phyloP scores from a whole-genome alignment of 1,140 invertebrate genomes.

The Psilanteris sp. region DNA sequence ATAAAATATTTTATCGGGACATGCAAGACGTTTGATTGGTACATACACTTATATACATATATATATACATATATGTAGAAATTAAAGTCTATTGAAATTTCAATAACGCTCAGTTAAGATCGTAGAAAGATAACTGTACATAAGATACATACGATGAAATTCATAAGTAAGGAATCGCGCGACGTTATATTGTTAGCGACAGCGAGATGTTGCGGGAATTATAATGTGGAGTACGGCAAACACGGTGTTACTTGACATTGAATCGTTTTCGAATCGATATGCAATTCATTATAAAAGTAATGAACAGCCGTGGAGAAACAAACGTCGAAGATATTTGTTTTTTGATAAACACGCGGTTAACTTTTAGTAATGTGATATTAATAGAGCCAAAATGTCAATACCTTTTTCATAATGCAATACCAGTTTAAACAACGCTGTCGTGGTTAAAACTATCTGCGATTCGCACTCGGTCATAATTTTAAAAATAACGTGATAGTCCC shows the following conservation, averaged over 20 bases:
- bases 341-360: slow-evolving; percentile 5
- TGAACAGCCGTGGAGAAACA: slow-evolving; percentile 1
- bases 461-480: neutral
- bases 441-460: slow-evolving; percentile 13
- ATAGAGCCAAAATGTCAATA: slow-evolving; percentile 7
- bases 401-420: slow-evolving; percentile 8
- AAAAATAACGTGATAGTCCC: neutral
- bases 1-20: slow-evolving; percentile 1
- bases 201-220: slow-evolving; percentile 2
- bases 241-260: neutral
- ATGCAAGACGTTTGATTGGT: slow-evolving; percentile 60
- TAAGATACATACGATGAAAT: slow-evolving; percentile 75
- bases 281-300: slow-evolving; percentile 13
- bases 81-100: slow-evolving; percentile 66
- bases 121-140: slow-evolving; percentile 68
- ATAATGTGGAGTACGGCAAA: neutral
- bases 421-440: neutral
- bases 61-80: slow-evolving; percentile 61
- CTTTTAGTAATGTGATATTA: slow-evolving; percentile 9
- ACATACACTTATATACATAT: slow-evolving; percentile 46
- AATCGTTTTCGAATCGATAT: slow-evolving; percentile 1
- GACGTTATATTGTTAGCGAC: slow-evolving; percentile 16
- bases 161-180: slow-evolving; percentile 45
- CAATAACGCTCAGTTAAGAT: slow-evolving; percentile 53
- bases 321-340: slow-evolving; percentile 23